Conservation (phyloP, 2,888 invertebrate species). For the Altica lythri region DNA sequence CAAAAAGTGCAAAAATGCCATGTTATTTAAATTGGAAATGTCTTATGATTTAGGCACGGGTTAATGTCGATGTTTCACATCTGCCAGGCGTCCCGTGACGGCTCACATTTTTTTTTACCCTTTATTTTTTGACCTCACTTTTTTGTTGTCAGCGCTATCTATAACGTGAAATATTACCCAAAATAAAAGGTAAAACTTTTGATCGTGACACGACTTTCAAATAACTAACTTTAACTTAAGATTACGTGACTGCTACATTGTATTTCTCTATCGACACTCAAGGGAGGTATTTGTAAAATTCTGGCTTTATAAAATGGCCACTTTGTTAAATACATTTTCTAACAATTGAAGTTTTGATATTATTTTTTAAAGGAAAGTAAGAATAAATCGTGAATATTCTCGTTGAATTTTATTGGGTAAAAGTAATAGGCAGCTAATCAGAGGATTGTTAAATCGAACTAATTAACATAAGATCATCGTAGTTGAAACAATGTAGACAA, state of each 20-base stretch:
- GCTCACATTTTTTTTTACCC: neutral
- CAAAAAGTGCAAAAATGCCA: neutral
- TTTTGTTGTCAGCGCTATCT: constrained; percentile 5
- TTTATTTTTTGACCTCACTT: neutral
- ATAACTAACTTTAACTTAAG: constrained; percentile 25
- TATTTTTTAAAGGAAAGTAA: too few species aligned
- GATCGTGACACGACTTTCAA: constrained; percentile 21
- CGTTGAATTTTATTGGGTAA: too few species aligned
- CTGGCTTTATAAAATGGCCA: constrained; percentile 16
- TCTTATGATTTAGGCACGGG: neutral
- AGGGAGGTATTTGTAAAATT: constrained; percentile 22
- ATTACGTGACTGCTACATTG: constrained; percentile 26
- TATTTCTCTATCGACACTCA: constrained; percentile 22
- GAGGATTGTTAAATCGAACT: too few species aligned
- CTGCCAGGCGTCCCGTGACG: too few species aligned
- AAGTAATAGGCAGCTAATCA: too few species aligned
- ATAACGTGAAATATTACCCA: constrained; percentile 21
- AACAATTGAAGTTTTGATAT: neutral
- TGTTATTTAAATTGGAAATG: neutral
- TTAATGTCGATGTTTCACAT: too few species aligned
- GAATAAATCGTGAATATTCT: too few species aligned
- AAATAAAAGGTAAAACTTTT: constrained; percentile 23
- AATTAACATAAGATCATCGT: too few species aligned
- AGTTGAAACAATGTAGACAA: too few species aligned
- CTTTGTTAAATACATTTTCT: constrained; percentile 1